phyloP scores from a whole-genome alignment of 2,113 vertebrate species.

The Cottus gobio region DNA sequence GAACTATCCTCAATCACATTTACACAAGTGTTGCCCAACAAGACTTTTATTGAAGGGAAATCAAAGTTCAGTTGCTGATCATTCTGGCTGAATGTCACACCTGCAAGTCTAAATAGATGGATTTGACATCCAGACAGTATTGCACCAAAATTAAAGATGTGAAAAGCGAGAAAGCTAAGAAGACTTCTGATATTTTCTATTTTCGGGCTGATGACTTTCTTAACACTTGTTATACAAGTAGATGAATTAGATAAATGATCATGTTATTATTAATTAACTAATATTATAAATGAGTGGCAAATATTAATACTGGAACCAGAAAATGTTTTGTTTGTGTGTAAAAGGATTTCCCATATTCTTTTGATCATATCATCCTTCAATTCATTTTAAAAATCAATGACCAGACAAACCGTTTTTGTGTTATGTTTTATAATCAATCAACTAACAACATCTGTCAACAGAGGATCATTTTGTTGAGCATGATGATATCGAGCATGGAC shows the following conservation, averaged over 20 bases:
- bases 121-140: not conserved
- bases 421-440: not conserved
- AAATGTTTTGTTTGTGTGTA: not conserved
- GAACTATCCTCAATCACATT: not conserved
- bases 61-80: not conserved
- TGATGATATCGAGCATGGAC: not conserved
- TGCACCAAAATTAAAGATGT: not conserved
- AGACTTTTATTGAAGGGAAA: too few species aligned
- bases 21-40: not conserved
- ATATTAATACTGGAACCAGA: not conserved
- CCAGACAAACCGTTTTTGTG: not conserved
- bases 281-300: not conserved
- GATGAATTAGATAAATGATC: not conserved
- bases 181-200: not conserved
- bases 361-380: too few species aligned
- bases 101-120: not conserved
- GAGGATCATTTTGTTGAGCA: not conserved
- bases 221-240: not conserved
- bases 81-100: not conserved
- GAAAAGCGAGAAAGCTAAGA: not conserved
- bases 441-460: not conserved
- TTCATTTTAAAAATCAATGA: not conserved
- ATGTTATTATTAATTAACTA: not conserved
- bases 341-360: too few species aligned
- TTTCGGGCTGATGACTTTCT: not conserved